Percentiles rank a stretch among this genome's conserved stretches.
Conservation (phyloP, 2,113 vertebrate genomes). For the Octodon degus region DNA sequence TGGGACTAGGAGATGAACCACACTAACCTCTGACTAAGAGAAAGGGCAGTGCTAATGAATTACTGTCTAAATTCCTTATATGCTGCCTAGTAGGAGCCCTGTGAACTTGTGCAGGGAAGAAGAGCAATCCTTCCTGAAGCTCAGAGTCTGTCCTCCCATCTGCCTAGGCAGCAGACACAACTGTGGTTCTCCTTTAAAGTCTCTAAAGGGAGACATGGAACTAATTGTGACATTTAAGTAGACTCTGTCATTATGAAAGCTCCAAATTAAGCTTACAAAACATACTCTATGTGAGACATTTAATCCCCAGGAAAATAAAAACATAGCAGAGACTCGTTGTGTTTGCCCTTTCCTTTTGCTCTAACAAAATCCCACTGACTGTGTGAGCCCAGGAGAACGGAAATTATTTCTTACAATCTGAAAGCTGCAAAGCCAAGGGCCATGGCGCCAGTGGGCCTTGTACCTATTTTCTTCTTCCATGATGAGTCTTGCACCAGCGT, state of each 20-base stretch:
- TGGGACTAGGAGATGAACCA: background rate
- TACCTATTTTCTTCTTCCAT: background rate
- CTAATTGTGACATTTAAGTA: background rate
- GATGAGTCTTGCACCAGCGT: background rate
- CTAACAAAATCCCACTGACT: background rate
- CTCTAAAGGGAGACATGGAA: background rate
- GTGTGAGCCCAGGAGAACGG: background rate
- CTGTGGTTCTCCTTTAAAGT: background rate
- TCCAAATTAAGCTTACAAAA: background rate
- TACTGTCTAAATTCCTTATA: background rate
- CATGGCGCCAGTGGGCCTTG: background rate
- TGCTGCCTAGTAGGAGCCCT: fast-evolving
- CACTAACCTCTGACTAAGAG: background rate
- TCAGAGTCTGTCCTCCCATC: background rate
- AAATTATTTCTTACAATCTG: background rate
- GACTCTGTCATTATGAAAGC: background rate
- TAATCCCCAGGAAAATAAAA: background rate
- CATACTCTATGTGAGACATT: background rate
- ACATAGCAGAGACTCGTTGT: background rate
- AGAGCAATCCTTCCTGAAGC: too few relatives aligned
- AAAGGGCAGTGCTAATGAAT: background rate
- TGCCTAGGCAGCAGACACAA: background rate
- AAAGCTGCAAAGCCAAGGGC: background rate
- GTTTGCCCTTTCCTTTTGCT: background rate
- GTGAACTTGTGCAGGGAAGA: fast-evolving